Percentiles rank a stretch among this genome's conserved stretches.
Conservation (phyloP, 2,888 invertebrate genomes). For the Cataglyphis cursor region DNA sequence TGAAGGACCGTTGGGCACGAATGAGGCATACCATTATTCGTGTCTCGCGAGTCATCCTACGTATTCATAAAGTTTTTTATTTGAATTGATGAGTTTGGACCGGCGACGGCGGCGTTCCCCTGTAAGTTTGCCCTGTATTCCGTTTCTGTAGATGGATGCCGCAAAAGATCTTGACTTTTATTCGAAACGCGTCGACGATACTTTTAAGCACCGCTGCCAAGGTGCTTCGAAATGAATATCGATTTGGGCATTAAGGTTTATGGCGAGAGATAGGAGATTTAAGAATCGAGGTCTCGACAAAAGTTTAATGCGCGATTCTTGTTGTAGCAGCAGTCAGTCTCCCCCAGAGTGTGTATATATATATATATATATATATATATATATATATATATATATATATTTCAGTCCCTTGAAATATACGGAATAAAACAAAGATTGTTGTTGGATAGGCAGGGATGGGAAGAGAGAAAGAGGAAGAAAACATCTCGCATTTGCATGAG, state of each 20-base stretch:
- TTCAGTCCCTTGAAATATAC: constrained; percentile 37
- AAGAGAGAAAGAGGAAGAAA: background rate
- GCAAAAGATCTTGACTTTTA: constrained; percentile 36
- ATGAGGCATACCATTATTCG: constrained; percentile 32
- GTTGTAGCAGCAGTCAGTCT: constrained; percentile 30
- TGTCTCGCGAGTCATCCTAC: constrained; percentile 27
- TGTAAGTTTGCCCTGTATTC: constrained; percentile 42
- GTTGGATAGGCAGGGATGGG: constrained; percentile 38
- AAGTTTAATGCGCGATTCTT: constrained; percentile 69
- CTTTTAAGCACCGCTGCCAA: constrained; percentile 26
- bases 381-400: constrained; percentile 31
- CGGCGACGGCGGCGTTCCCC: background rate
- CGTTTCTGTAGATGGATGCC: background rate
- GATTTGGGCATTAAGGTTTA: constrained; percentile 58
- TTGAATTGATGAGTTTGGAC: constrained; percentile 41
- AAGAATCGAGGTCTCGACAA: constrained; percentile 57
- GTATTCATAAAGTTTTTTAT: constrained; percentile 42
- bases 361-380: constrained; percentile 23
- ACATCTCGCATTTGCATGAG: constrained; percentile 64
- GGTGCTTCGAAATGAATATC: constrained; percentile 66
- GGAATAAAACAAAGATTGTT: constrained; percentile 67
- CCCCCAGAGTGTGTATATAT: background rate
- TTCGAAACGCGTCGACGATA: constrained; percentile 22
- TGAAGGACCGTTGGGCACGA: constrained; percentile 33
- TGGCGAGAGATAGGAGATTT: constrained; percentile 61